These are phyloP conservation scores for Sycobia sp. DNA, from an alignment of 1,140 invertebrate species.

Conservation along the genomic window DNA sequence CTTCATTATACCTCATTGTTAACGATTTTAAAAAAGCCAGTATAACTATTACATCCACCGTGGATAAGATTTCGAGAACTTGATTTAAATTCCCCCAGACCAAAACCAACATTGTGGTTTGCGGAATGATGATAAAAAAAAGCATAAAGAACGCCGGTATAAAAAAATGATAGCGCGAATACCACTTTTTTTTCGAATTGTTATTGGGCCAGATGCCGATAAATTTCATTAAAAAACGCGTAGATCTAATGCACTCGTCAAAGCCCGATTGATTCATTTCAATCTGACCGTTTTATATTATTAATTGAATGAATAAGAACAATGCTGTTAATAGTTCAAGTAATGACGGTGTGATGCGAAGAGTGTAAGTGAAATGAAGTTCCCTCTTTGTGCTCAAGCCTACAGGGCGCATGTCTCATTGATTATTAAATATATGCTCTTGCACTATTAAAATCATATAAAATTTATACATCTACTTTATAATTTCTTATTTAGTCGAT, in stretches of 20 bases:
- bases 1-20: constrained; percentile 15
- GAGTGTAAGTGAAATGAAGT: no score
- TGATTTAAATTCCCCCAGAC: constrained; percentile 10
- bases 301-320: no score
- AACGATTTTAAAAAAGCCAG: constrained; percentile 9
- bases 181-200: neutral
- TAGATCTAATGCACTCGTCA: neutral
- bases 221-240: constrained; percentile 3
- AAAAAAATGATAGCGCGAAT: neutral
- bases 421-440: no score
- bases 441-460: no score
- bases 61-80: constrained; percentile 20
- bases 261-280: no score
- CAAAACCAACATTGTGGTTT: constrained; percentile 8
- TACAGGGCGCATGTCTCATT: no score
- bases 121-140: constrained; percentile 21
- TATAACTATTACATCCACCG: constrained; percentile 3
- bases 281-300: no score
- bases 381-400: no score
- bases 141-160: constrained; percentile 9
- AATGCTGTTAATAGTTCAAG: no score
- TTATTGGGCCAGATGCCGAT: constrained; percentile 13
- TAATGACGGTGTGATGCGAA: no score
- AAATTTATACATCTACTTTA: no score
- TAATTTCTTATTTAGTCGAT: no score